Evolutionary conservation across 2,797 vertebrate genomes (phyloP), one percentile per base, ranked within the genome.

Genomic region (Oreonectes daqikongensis): DNA sequence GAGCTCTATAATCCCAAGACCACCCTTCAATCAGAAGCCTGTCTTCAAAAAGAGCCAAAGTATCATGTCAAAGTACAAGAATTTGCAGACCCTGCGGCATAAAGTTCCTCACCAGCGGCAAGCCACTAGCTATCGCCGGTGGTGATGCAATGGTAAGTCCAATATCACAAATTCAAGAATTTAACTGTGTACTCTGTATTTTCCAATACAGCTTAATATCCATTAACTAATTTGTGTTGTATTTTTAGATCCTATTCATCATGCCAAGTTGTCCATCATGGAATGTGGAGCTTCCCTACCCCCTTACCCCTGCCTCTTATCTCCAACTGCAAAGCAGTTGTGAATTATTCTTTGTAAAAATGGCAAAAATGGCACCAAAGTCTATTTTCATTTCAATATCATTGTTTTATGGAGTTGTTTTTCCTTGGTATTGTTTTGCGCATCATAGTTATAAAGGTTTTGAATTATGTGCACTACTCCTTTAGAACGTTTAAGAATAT

Each of bases 11-110:
- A 87, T 93, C 59, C 83, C 91, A 0, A 91, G 90, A 22, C 92
- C 91, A 1, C 87, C 90, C 26, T 82, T 89, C 20, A 86, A 80
- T 69, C 92, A 92, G 84, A 92, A 89, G 68, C 92, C 91, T 0
- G 86, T 88, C 40, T 92, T 93, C 85, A 88, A 88, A 71, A 94
- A 93, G 85, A 93, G 90, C 82, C 80, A 89, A 72, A 92, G 80
- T 26, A 94, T 94, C 42, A 88, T 92, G 89, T 92, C 90, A 18
- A 94, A 94, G 76, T 94, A 94, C 82, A 91, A 91, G 46, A 92
- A 89, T 86, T 86, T 94, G 88, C 90, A 92, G 84, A 89, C 90
- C 6, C 82, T 92, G 85, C 90, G 92, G 4, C 89, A 93, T 65
- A 82, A 85, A 79, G 82, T 71, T 4, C 72, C 84, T 22, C 80